phyloP scores from a whole-genome alignment of 2,113 vertebrate genomes.

The Noctilio leporinus region DNA sequence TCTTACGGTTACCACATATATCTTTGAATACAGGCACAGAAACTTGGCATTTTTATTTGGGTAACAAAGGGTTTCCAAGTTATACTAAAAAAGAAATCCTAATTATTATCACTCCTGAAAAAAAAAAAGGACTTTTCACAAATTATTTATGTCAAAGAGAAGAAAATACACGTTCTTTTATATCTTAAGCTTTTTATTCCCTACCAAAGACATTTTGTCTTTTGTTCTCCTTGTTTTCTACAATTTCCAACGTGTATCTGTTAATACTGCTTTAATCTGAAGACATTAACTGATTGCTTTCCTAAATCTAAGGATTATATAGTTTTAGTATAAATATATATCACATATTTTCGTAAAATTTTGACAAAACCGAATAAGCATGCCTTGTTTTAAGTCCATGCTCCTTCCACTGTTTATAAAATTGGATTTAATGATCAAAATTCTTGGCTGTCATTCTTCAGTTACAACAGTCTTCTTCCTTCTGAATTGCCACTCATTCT shows the following conservation, averaged over 20 bases:
- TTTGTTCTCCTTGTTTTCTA: slow-evolving; percentile 63
- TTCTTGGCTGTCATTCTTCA: slow-evolving; percentile 60
- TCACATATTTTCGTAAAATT: slow-evolving; percentile 74
- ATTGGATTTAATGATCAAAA: slow-evolving; percentile 71
- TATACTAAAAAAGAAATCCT: slow-evolving; percentile 68
- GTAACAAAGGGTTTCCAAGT: slow-evolving; percentile 67
- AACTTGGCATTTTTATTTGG: slow-evolving; percentile 66
- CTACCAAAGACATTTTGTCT: slow-evolving; percentile 68
- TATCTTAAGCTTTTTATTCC: slow-evolving; percentile 74
- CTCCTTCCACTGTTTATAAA: slow-evolving; percentile 72
- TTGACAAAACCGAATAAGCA: slow-evolving; percentile 75
- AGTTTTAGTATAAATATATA: slow-evolving; percentile 77
- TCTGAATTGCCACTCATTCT: slow-evolving; percentile 54
- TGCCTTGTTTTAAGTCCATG: slow-evolving; percentile 73
- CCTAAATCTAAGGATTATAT: slow-evolving; percentile 71
- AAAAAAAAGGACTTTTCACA: slow-evolving; percentile 64
- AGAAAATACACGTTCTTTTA: slow-evolving; percentile 72
- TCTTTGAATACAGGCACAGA: slow-evolving; percentile 61
- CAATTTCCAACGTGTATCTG: slow-evolving; percentile 67
- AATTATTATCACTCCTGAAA: slow-evolving; percentile 59
- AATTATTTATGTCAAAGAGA: slow-evolving; percentile 70
- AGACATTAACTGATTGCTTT: slow-evolving; percentile 67
- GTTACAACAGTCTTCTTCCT: slow-evolving; percentile 62
- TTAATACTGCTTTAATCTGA: slow-evolving; percentile 72
- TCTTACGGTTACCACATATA: slow-evolving; percentile 43